Conservation (phyloP, 2,113 vertebrate species). For the Thamnaconus septentrionalis region DNA sequence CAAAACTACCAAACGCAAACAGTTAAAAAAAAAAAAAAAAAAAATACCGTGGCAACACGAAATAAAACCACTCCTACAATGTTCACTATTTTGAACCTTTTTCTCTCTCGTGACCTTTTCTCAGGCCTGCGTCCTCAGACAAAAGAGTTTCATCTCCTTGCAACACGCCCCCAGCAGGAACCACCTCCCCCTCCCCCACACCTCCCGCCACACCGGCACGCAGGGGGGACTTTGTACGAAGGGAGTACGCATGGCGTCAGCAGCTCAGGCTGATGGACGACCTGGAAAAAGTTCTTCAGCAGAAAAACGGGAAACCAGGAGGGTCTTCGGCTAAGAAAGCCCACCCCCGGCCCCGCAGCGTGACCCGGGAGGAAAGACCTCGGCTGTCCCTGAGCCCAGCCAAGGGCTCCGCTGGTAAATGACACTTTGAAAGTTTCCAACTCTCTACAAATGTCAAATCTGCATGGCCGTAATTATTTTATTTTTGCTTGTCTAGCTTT, state of each 20-base stretch:
- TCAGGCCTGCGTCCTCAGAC: slow-evolving; percentile 38
- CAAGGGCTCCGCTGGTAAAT: slow-evolving; percentile 33
- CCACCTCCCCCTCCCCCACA: slow-evolving; percentile 55
- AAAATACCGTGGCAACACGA: no score
- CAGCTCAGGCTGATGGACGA: slow-evolving; percentile 79
- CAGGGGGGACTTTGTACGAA: slow-evolving; percentile 81
- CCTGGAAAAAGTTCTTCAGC: slow-evolving; percentile 57
- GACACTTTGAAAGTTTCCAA: background rate
- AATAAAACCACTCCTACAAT: no score
- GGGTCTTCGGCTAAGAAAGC: slow-evolving; percentile 58
- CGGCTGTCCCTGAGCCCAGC: slow-evolving; percentile 82
- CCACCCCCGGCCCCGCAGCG: slow-evolving; percentile 76
- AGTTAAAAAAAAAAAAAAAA: no score
- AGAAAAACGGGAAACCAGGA: slow-evolving; percentile 41
- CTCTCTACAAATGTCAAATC: background rate
- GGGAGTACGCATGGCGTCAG: slow-evolving; percentile 80
- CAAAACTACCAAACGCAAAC: no score
- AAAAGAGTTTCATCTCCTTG: slow-evolving; percentile 53
- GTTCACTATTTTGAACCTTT: no score
- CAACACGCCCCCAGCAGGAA: slow-evolving; percentile 54
- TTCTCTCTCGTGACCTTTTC: background rate
- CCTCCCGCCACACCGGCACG: slow-evolving; percentile 76
- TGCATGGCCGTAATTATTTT: background rate
- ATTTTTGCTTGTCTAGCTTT: slow-evolving; percentile 65
- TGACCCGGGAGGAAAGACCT: slow-evolving; percentile 79